phyloP scores from a whole-genome alignment of 1,140 invertebrate genomes.

The Lethocerus indicus region DNA sequence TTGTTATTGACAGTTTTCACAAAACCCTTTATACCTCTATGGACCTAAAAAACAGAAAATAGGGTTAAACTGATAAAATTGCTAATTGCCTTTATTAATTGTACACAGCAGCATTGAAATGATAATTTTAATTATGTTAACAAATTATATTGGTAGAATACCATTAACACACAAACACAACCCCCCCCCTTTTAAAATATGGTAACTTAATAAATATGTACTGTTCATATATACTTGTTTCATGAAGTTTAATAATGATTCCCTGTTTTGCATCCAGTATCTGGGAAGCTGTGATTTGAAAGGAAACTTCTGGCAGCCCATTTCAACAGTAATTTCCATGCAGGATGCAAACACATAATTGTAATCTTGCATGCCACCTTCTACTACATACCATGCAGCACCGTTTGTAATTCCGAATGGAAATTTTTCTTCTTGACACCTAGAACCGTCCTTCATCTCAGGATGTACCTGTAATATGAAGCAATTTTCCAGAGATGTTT shows the following conservation, averaged over 20 bases:
- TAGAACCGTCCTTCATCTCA: conserved; percentile 63
- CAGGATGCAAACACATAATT: conserved; percentile 87
- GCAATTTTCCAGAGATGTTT: too few relatives aligned
- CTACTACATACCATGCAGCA: conserved; percentile 75
- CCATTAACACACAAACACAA: too few relatives aligned
- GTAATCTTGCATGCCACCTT: conserved; percentile 97
- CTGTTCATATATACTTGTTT: conserved; percentile 48
- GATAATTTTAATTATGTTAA: background rate
- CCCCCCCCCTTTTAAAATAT: background rate
- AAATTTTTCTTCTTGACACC: conserved; percentile 60
- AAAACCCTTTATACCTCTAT: conserved; percentile 74
- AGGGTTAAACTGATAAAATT: background rate
- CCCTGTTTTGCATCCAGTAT: conserved; percentile 81
- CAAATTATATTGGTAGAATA: too few relatives aligned
- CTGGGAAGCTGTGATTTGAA: conserved; percentile 45
- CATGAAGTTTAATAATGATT: conserved; percentile 68
- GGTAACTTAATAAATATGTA: background rate
- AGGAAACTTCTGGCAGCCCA: conserved; percentile 89
- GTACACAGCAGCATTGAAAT: background rate
- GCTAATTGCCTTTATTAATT: background rate
- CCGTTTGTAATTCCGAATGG: conserved; percentile 79
- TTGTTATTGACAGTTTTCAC: conserved; percentile 59
- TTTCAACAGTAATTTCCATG: conserved; percentile 87
- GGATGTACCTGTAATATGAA: conserved; percentile 66
- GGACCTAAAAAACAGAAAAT: conserved; percentile 37